Conservation (phyloP, 2,888 invertebrate species). For the Drosophila greeni region DNA sequence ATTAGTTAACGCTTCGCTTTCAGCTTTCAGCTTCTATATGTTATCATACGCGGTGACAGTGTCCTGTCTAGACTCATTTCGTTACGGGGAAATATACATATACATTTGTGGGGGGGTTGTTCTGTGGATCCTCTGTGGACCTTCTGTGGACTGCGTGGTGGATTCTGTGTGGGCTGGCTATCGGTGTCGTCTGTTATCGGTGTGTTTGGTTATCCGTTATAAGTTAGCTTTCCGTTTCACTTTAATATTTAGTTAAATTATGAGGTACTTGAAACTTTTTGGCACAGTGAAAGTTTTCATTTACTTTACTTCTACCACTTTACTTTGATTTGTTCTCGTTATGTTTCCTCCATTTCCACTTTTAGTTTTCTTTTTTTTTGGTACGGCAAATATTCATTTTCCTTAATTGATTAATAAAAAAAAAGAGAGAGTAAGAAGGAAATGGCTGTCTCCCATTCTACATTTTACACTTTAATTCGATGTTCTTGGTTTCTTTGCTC, state of each 20-base stretch:
- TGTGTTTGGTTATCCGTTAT: constrained; percentile 43
- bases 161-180: constrained; percentile 18
- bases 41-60: constrained; percentile 47
- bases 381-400: constrained; percentile 65
- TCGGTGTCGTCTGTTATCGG: constrained; percentile 40
- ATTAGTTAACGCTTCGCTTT: constrained; percentile 39
- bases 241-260: constrained; percentile 79
- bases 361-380: constrained; percentile 73
- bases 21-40: constrained; percentile 53
- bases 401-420: constrained; percentile 33
- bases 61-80: constrained; percentile 39
- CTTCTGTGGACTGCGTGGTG: constrained; percentile 15
- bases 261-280: constrained; percentile 88
- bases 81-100: constrained; percentile 24
- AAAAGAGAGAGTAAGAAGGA: constrained; percentile 37
- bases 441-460: constrained; percentile 28
- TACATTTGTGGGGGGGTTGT: constrained; percentile 23
- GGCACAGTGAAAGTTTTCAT: constrained; percentile 86
- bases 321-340: constrained; percentile 38
- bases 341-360: constrained; percentile 77
- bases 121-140: constrained; percentile 1
- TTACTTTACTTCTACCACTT: constrained; percentile 79
- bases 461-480: constrained; percentile 75
- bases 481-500: constrained; percentile 73
- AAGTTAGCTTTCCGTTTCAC: constrained; percentile 36